These are phyloP conservation scores for Notodromas monacha DNA, from an alignment of 2,888 invertebrate species.

Conservation along the genomic window DNA sequence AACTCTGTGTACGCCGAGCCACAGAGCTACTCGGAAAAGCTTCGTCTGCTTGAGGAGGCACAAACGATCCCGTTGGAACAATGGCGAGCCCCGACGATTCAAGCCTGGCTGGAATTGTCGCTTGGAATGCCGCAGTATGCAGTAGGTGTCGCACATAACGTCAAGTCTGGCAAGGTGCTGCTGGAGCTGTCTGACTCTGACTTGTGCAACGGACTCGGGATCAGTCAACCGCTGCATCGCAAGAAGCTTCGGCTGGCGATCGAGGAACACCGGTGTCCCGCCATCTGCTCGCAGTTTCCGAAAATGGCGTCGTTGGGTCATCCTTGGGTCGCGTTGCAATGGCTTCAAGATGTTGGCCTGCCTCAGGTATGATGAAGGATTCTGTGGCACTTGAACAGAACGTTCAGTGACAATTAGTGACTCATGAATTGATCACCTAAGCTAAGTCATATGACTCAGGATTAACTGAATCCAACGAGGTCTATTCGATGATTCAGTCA, in stretches of 20 bases:
- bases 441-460: too few relatives aligned
- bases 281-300: constrained; percentile 51
- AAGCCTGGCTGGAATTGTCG: constrained; percentile 75
- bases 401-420: too few relatives aligned
- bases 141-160: constrained; percentile 56
- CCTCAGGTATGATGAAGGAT: too few relatives aligned
- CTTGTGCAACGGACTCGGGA: constrained; percentile 59
- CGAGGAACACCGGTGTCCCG: constrained; percentile 61
- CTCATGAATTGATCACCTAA: too few relatives aligned
- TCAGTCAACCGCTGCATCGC: constrained; percentile 64
- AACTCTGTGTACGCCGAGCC: too few relatives aligned
- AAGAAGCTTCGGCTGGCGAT: constrained; percentile 71
- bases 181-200: constrained; percentile 67
- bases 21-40: constrained; percentile 44
- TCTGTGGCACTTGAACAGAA: too few relatives aligned
- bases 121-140: constrained; percentile 82
- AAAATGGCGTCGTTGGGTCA: constrained; percentile 56
- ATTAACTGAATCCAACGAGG: too few relatives aligned
- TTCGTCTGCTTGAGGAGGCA: constrained; percentile 38
- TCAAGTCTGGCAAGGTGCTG: constrained; percentile 77
- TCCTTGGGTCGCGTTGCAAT: constrained; percentile 72
- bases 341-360: constrained; percentile 64
- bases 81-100: constrained; percentile 69
- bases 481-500: too few relatives aligned
- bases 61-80: constrained; percentile 43